A percentile compares a stretch with the other conserved stretches of the same genome.
These are phyloP conservation scores for Coenonympha arcania DNA, from an alignment of 2,888 invertebrate genomes.

Conservation along the genomic window DNA sequence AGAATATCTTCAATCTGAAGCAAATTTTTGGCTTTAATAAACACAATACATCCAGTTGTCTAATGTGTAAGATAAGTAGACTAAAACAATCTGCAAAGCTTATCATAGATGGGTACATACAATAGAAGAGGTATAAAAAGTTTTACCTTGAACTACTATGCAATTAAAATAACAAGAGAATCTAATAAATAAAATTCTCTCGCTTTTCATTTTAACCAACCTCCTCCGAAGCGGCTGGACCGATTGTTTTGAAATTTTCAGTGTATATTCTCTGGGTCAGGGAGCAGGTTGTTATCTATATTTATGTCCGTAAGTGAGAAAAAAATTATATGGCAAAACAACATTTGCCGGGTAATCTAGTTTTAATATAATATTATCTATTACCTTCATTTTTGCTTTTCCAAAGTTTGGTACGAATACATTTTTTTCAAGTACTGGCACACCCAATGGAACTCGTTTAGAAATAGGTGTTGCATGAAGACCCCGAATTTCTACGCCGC, in stretches of 20 bases:
- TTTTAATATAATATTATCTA: not conserved
- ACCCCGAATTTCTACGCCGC: constrained; percentile 85
- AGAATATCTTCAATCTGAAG: constrained; percentile 69
- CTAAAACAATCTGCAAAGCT: not conserved
- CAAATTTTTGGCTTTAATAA: not conserved
- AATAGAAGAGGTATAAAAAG: not conserved
- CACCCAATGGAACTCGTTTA: constrained; percentile 77
- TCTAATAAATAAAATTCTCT: no score
- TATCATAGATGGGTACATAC: not conserved
- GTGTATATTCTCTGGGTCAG: no score
- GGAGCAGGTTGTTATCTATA: no score
- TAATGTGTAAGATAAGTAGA: not conserved
- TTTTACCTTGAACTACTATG: not conserved
- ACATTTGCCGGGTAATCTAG: no score
- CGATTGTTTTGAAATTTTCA: no score
- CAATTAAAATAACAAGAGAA: no score
- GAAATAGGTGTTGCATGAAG: constrained; percentile 84
- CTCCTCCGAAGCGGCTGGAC: no score
- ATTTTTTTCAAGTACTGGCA: constrained; percentile 85
- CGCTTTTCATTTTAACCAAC: no score
- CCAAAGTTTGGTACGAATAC: constrained; percentile 79
- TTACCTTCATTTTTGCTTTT: constrained; percentile 57
- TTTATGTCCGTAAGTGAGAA: no score
- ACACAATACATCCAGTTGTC: no score
- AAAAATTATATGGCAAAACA: no score